phyloP scores from a whole-genome alignment of 2,888 invertebrate species.

The Dorcus hopei region DNA sequence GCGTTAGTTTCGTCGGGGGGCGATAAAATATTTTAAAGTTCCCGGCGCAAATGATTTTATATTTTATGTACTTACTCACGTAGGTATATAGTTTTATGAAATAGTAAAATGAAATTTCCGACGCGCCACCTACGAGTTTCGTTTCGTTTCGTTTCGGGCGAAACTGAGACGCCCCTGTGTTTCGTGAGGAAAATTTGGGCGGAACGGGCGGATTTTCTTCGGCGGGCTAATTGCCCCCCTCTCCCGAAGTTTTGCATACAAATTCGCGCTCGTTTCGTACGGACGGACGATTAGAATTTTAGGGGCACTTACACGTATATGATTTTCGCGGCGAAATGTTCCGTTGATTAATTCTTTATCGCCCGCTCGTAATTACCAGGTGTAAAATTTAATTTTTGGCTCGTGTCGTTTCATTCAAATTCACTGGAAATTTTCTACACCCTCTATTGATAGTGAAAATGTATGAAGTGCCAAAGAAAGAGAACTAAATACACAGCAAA shows the following conservation, averaged over 20 bases:
- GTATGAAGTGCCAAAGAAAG: background rate
- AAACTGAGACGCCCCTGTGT: background rate
- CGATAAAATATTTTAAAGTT: too few species aligned
- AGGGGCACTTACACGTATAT: background rate
- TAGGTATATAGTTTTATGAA: constrained; percentile 3
- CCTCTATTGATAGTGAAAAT: too few species aligned
- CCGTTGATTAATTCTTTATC: background rate
- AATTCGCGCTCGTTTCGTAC: background rate
- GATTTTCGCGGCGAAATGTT: background rate
- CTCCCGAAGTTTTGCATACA: background rate
- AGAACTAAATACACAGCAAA: too few species aligned
- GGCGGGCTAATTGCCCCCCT: constrained; percentile 6
- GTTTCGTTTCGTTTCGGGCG: too few species aligned
- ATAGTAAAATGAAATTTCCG: constrained; percentile 11
- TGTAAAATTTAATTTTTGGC: constrained; percentile 12
- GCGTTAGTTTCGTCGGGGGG: too few species aligned
- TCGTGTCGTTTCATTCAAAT: background rate
- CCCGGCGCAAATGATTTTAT: constrained; percentile 7
- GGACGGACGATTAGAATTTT: background rate
- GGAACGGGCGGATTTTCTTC: constrained; percentile 10
- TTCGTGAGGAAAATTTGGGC: background rate
- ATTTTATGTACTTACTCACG: background rate
- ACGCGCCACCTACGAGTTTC: background rate
- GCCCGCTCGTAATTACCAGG: constrained; percentile 11
- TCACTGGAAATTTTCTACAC: background rate